phyloP scores from a whole-genome alignment of 1,140 invertebrate species.

The Plutomurus gul region DNA sequence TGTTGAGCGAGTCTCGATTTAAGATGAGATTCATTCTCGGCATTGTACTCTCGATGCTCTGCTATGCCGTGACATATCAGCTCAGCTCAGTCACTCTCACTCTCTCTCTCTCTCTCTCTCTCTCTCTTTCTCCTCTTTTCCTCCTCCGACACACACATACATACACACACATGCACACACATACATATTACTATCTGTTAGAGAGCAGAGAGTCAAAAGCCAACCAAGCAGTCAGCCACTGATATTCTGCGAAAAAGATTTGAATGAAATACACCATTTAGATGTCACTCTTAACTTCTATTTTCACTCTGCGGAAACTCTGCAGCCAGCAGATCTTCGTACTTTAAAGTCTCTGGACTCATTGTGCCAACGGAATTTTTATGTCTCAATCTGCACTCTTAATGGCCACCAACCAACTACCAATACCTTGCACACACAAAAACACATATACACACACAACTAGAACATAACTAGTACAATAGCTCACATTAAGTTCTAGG shows the following conservation, averaged over 20 bases:
- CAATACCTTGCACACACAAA: too few relatives aligned
- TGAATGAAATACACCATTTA: constrained; percentile 16
- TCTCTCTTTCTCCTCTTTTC: too few relatives aligned
- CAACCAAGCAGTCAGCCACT: too few relatives aligned
- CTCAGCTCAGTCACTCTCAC: too few relatives aligned
- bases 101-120: too few relatives aligned
- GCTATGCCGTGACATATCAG: too few relatives aligned
- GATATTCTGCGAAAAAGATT: not conserved
- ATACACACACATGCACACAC: too few relatives aligned
- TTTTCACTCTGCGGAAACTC: not conserved
- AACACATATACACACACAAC: too few relatives aligned
- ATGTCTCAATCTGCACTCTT: constrained; percentile 1
- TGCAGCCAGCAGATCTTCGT: not conserved
- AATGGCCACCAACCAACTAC: not conserved
- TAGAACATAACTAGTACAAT: not conserved
- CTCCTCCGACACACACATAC: too few relatives aligned
- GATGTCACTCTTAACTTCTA: not conserved
- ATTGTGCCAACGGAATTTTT: not conserved
- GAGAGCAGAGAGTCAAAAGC: too few relatives aligned
- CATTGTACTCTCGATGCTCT: not conserved
- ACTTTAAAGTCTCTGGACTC: constrained; percentile 11
- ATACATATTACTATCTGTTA: too few relatives aligned
- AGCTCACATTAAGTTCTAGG: not conserved
- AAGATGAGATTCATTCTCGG: constrained; percentile 19
- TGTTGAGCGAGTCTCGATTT: constrained; percentile 13